Percentiles rank a stretch among this genome's conserved stretches.
phyloP scores from a whole-genome alignment of 2,888 invertebrate genomes.

The Stomorhina lunata region DNA sequence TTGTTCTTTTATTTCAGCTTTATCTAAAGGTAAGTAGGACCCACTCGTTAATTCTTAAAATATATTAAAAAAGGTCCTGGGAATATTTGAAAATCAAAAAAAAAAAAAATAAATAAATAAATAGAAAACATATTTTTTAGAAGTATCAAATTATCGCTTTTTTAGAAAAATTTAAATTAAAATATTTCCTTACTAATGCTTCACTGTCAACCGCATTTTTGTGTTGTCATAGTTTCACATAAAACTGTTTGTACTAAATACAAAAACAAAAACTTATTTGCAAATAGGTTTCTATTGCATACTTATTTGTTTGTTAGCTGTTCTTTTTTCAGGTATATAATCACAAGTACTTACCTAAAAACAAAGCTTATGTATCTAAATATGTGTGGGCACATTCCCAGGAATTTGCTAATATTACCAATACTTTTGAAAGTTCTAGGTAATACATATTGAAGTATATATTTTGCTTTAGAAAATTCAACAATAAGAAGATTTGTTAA shows the following conservation, averaged over 20 bases:
- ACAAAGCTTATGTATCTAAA: background rate
- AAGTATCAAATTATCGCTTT: too few species aligned
- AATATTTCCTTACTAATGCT: background rate
- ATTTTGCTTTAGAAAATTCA: too few species aligned
- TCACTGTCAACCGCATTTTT: conserved; percentile 21
- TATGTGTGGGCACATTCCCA: background rate
- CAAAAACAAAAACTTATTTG: background rate
- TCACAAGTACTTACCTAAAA: background rate
- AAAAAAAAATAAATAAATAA: background rate
- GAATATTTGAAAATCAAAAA: background rate
- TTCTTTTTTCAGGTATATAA: background rate
- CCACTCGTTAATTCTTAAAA: too few species aligned
- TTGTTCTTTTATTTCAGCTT: too few species aligned
- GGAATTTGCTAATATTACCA: too few species aligned
- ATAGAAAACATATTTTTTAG: too few species aligned
- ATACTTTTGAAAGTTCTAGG: too few species aligned
- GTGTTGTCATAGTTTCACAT: conserved; percentile 29
- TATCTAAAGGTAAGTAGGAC: too few species aligned
- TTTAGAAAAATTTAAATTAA: too few species aligned
- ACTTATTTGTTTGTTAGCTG: background rate
- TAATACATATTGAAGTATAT: too few species aligned
- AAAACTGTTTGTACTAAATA: background rate
- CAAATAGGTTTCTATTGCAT: background rate
- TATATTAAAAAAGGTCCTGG: too few species aligned
- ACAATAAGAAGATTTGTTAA: too few species aligned